Conservation (phyloP, 2,113 vertebrate genomes). For the Hyaena hyaena region DNA sequence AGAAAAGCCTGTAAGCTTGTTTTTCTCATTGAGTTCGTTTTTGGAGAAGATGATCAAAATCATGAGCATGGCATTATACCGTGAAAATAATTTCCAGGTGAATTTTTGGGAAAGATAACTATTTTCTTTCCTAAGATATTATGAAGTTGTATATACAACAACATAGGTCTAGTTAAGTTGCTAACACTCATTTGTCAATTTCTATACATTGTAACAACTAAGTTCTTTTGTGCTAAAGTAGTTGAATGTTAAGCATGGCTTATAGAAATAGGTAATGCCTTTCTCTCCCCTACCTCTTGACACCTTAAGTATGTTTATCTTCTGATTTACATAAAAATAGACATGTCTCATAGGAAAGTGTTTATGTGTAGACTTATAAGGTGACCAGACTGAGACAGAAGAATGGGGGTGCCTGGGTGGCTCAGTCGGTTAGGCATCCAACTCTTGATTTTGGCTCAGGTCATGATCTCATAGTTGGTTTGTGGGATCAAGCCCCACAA, state of each 20-base stretch:
- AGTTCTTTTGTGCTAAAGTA: not conserved
- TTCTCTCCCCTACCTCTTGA: not conserved
- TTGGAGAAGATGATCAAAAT: not conserved
- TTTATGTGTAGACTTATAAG: not conserved
- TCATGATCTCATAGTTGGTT: no score
- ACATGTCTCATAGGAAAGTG: not conserved
- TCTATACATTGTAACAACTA: not conserved
- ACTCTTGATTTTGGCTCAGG: no score
- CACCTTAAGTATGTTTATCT: not conserved
- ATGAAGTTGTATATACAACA: not conserved
- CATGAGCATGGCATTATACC: not conserved
- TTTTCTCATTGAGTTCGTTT: not conserved
- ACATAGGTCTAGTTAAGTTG: not conserved
- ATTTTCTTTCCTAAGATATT: not conserved
- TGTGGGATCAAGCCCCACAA: no score
- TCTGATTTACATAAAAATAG: not conserved
- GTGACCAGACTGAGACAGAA: not conserved
- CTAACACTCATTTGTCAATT: not conserved
- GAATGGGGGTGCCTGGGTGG: not conserved
- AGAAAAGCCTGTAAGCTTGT: not conserved
- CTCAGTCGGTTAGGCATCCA: no score
- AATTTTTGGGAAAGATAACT: not conserved
- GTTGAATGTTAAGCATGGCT: not conserved
- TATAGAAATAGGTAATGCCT: not conserved
- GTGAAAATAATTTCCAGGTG: not conserved